Evolutionary conservation across 2,113 vertebrate species (phyloP).

Genomic region (Dromaius novaehollandiae): DNA sequence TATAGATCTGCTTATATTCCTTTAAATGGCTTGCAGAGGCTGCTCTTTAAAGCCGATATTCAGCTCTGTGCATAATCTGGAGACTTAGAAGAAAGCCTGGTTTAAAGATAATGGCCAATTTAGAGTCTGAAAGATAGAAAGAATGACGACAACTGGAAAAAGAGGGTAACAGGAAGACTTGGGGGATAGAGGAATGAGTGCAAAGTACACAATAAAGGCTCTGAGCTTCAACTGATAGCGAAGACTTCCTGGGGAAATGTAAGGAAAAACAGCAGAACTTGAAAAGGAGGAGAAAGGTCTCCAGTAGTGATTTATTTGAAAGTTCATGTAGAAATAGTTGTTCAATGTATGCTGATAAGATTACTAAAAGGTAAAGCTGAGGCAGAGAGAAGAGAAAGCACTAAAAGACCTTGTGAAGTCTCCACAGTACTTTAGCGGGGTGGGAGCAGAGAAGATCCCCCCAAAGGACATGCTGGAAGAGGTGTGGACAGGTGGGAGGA

Average conservation of each 20-base stretch:
- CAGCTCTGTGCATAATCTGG: neutral
- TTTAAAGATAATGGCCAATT: neutral
- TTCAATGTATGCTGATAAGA: neutral
- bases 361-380: neutral
- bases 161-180: neutral
- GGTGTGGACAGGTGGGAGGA: neutral
- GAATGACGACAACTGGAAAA: neutral
- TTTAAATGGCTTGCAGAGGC: neutral
- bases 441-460: neutral
- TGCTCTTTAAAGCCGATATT: neutral
- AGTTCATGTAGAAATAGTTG: neutral
- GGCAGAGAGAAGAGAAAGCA: neutral
- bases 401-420: neutral
- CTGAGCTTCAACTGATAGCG: neutral
- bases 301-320: neutral
- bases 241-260: neutral
- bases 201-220: neutral
- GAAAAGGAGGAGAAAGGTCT: neutral
- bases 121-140: neutral
- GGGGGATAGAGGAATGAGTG: accelerated
- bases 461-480: accelerated
- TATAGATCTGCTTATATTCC: neutral
- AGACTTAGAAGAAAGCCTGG: neutral
- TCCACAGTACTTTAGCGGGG: neutral
- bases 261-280: neutral